phyloP scores from a whole-genome alignment of 2,888 invertebrate species.

The Eupithecia vulgata region DNA sequence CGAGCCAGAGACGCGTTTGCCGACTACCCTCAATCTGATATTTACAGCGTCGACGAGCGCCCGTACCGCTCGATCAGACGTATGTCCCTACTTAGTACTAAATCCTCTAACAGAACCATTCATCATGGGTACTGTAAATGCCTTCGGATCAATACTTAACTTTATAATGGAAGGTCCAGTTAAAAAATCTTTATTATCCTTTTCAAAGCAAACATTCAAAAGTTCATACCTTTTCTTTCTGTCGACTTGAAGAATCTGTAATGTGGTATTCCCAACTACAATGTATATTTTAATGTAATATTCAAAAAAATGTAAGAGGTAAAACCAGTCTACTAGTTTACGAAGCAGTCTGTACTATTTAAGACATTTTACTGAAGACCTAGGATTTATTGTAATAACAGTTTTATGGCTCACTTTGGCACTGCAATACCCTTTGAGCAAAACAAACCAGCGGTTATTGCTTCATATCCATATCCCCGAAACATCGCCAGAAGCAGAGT shows the following conservation, averaged over 20 bases:
- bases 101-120: slow-evolving; percentile 20
- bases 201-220: slow-evolving; percentile 59
- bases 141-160: slow-evolving; percentile 53
- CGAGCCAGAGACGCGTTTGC: slow-evolving; percentile 33
- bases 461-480: slow-evolving; percentile 55
- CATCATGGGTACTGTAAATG: slow-evolving; percentile 41
- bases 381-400: slow-evolving; percentile 69
- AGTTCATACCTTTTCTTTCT: slow-evolving; percentile 59
- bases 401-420: slow-evolving; percentile 83
- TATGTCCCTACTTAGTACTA: slow-evolving; percentile 6
- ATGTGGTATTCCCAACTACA: slow-evolving; percentile 65
- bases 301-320: slow-evolving; percentile 76
- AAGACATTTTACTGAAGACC: slow-evolving; percentile 79
- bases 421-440: slow-evolving; percentile 79
- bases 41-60: slow-evolving; percentile 64
- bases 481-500: slow-evolving; percentile 76
- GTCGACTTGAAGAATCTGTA: slow-evolving; percentile 68
- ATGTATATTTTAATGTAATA: slow-evolving; percentile 66
- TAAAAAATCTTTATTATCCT: slow-evolving; percentile 67
- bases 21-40: slow-evolving; percentile 48
- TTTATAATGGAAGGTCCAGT: slow-evolving; percentile 65
- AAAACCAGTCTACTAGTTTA: slow-evolving; percentile 81
- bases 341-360: slow-evolving; percentile 79
- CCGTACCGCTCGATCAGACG: slow-evolving; percentile 26
- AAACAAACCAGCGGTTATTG: slow-evolving; percentile 67